Conservation (phyloP, 2,888 invertebrate species). For the Macrophya alboannulata region DNA sequence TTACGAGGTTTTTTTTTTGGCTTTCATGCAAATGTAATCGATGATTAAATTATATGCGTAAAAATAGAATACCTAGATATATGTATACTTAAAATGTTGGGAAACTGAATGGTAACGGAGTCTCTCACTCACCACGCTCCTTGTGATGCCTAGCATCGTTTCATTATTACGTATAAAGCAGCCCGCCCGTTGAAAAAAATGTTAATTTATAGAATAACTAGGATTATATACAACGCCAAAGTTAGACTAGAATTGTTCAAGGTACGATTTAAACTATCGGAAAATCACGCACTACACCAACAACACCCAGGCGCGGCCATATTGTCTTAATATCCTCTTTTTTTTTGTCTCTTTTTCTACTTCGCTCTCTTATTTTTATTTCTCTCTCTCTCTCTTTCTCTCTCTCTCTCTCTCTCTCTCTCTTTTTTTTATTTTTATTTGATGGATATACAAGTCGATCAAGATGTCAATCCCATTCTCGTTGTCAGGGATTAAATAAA, state of each 20-base stretch:
- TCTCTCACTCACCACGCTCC: slow-evolving; percentile 52
- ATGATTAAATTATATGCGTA: slow-evolving; percentile 10
- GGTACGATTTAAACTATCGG: neutral
- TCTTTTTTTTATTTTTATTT: slow-evolving; percentile 19
- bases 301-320: slow-evolving; percentile 79
- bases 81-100: neutral
- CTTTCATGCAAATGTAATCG: neutral
- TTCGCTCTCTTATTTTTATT: neutral
- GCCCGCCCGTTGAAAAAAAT: slow-evolving; percentile 34
- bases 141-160: slow-evolving; percentile 35
- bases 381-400: neutral
- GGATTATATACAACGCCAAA: neutral
- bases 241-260: slow-evolving; percentile 28
- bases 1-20: neutral
- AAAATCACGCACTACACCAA: slow-evolving; percentile 67
- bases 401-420: neutral
- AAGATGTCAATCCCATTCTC: slow-evolving; percentile 53
- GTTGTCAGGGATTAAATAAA: slow-evolving; percentile 24
- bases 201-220: neutral
- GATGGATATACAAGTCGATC: slow-evolving; percentile 50
- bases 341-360: neutral
- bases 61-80: slow-evolving; percentile 18
- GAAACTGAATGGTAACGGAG: neutral
- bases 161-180: slow-evolving; percentile 8
- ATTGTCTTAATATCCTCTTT: slow-evolving; percentile 67